These are phyloP conservation scores for Myotis brandtii DNA, from an alignment of 2,113 vertebrate species.

Conservation along the genomic window DNA sequence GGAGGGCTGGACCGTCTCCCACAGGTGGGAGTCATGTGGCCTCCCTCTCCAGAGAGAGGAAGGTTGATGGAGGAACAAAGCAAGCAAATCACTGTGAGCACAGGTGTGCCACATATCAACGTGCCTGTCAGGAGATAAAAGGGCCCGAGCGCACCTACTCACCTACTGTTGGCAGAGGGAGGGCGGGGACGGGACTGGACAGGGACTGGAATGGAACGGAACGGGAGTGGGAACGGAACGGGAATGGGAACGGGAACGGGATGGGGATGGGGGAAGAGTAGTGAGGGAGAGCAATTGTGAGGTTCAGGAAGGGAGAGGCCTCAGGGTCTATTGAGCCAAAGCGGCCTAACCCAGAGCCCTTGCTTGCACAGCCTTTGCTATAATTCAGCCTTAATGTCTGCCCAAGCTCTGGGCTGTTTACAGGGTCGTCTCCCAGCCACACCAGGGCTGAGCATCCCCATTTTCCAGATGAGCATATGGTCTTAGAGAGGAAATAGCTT, in stretches of 20 bases:
- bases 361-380: neutral
- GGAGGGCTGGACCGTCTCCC: rapidly evolving
- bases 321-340: neutral
- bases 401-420: too few relatives aligned
- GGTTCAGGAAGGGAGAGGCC: neutral
- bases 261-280: too few relatives aligned
- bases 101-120: neutral
- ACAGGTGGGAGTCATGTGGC: neutral
- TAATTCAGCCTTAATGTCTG: neutral
- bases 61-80: neutral
- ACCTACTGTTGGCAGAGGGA: rapidly evolving
- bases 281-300: rapidly evolving
- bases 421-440: neutral
- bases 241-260: too few relatives aligned
- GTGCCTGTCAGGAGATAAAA: neutral
- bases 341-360: neutral
- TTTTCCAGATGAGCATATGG: neutral
- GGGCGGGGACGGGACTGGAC: too few relatives aligned
- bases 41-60: neutral
- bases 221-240: too few relatives aligned
- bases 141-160: rapidly evolving
- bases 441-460: neutral
- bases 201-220: too few relatives aligned
- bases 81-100: neutral
- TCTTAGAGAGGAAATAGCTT: neutral